Base-by-base conservation (phyloP, 1,140 invertebrate genomes). In the Drosophila elegans region DNA sequence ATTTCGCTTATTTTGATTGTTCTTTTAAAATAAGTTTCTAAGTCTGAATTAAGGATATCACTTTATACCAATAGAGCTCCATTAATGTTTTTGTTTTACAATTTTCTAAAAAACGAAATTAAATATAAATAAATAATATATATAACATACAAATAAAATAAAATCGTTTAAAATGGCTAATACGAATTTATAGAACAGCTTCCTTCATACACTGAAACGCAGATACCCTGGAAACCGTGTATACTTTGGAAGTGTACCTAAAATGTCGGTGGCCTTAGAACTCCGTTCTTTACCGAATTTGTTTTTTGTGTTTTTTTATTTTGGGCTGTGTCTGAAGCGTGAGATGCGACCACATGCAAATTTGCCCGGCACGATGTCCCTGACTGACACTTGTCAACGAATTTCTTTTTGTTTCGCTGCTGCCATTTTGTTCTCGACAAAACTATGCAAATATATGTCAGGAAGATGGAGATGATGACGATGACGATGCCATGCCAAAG, bases 401-500 rank as follows among this genome's bases (percentile, higher is more conserved):
- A 72, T 88, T 77, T 84, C 54, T 76, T 56, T 55, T 54, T 49
- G 73, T 56, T 77, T 41, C 10, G 39, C 45, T 64, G 54, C 54
- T 68, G 77, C 81, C 77, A 80, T 84, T 85, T 85, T 88, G 59
- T 76, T 72, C 80, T 79, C 60, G 44, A 74, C 74, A 72, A 82
- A 83, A 80, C 83, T 86, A 86, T 86, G 83, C 83, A 86, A 86
- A 86, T 86, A 86, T 88, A 78, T 83, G 83, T 89, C 83, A 83
- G 62, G 83, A 42, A 88, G 75, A 67, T 64, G 79, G 74, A 53
- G 39, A 80, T 55, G 60, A 54, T 11, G 32, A 21, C 36, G 13
- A 71, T 46, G 64, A 57, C 49, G 63, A 71, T 46, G 51, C 57
- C 29, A 68, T 51, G 64, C 36, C 51, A 51, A 62, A 61, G 61